A percentile compares a stretch with the other conserved stretches of the same genome.
Evolutionary conservation across 2,888 invertebrate genomes (phyloP).

Genomic region (Venustoraphidia nigricollis): DNA sequence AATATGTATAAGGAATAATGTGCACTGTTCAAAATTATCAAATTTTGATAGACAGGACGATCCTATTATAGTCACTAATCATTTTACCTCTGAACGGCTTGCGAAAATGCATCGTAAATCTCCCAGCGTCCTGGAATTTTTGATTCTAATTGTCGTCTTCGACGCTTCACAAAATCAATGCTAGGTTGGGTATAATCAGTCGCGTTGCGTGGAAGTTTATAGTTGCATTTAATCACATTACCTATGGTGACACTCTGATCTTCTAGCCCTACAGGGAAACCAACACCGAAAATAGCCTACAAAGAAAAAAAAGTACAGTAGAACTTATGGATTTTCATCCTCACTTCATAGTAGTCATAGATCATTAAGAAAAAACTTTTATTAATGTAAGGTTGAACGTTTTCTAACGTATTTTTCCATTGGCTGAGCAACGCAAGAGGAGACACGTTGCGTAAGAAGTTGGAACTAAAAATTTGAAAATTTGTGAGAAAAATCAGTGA

Average conservation of each 20-base stretch:
- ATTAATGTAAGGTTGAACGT: too few relatives aligned
- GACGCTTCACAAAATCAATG: slow-evolving; percentile 13
- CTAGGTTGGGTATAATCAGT: slow-evolving; percentile 36
- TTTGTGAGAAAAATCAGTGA: too few relatives aligned
- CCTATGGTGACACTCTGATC: slow-evolving; percentile 46
- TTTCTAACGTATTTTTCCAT: too few relatives aligned
- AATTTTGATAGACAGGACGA: too few relatives aligned
- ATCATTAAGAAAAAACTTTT: too few relatives aligned
- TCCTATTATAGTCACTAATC: neutral
- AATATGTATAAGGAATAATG: too few relatives aligned
- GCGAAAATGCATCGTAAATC: slow-evolving; percentile 16
- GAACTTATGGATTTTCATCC: too few relatives aligned
- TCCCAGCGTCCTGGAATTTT: slow-evolving; percentile 20
- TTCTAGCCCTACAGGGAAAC: slow-evolving; percentile 46
- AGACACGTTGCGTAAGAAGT: too few relatives aligned
- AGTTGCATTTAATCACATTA: slow-evolving; percentile 50
- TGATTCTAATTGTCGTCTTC: slow-evolving; percentile 18
- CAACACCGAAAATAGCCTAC: slow-evolving; percentile 51
- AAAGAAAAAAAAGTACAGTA: slow-evolving; percentile 7
- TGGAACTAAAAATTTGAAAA: too few relatives aligned
- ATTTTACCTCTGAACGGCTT: slow-evolving; percentile 6
- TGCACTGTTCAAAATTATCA: neutral
- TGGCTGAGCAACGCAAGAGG: too few relatives aligned
- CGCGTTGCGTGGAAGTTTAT: slow-evolving; percentile 46
- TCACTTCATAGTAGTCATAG: neutral